Evolutionary conservation across 1,140 invertebrate species (phyloP).

Genomic region (Frieseomelitta varia): DNA sequence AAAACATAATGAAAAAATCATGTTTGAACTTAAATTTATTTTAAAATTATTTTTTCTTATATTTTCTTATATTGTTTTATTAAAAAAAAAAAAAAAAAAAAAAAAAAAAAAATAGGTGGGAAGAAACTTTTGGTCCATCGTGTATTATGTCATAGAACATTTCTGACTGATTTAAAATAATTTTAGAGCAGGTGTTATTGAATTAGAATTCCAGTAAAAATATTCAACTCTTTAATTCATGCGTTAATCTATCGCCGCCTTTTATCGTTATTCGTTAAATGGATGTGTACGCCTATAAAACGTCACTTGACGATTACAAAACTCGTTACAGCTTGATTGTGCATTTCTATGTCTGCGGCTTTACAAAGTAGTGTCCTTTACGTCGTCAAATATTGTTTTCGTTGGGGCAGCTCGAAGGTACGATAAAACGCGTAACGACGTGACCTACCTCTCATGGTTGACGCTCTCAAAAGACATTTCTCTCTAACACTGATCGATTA

Average conservation of each 20-base stretch:
- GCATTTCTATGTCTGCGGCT: not conserved
- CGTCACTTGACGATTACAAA: not conserved
- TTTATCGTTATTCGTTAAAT: not conserved
- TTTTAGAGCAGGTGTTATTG: not conserved
- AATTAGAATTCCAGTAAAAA: not conserved
- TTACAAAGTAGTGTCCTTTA: not conserved
- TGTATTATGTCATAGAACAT: not conserved
- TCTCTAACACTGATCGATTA: constrained; percentile 24
- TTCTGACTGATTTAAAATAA: not conserved
- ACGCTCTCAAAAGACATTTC: not conserved
- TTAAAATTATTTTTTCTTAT: too few species aligned
- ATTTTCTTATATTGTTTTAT: too few species aligned
- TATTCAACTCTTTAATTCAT: not conserved
- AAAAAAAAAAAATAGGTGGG: too few species aligned
- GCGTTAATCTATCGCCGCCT: not conserved
- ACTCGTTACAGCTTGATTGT: not conserved
- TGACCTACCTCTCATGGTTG: constrained; percentile 14
- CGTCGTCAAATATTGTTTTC: constrained; percentile 12
- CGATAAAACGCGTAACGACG: constrained; percentile 24
- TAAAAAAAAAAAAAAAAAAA: too few species aligned
- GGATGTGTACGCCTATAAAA: not conserved
- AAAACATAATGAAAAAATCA: too few species aligned
- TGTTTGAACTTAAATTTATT: too few species aligned
- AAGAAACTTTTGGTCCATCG: too few species aligned
- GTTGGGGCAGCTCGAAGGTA: constrained; percentile 14